Conservation (phyloP, 2,113 vertebrate species). For the Lutjanus erythropterus region DNA sequence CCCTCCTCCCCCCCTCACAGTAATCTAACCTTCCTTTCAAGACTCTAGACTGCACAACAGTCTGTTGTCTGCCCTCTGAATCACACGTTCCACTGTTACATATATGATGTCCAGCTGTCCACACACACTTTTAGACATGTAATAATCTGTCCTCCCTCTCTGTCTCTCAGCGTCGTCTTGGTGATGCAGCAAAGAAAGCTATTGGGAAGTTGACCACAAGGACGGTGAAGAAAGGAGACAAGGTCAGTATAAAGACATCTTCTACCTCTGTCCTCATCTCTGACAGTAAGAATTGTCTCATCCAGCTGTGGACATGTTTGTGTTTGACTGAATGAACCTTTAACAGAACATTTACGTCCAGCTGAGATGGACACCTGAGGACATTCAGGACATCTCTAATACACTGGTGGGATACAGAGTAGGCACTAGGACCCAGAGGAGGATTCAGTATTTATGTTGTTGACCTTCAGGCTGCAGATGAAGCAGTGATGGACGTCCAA, state of each 20-base stretch:
- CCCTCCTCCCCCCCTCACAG: background rate
- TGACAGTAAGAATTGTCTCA: too few relatives aligned
- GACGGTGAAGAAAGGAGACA: slow-evolving; percentile 97
- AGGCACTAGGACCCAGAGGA: background rate
- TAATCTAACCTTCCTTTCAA: slow-evolving; percentile 7
- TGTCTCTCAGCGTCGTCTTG: slow-evolving; percentile 90
- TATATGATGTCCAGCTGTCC: background rate
- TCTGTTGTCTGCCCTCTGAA: background rate
- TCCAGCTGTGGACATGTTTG: too few relatives aligned
- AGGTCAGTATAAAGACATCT: slow-evolving; percentile 85
- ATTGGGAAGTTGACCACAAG: slow-evolving; percentile 96
- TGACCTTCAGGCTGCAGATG: slow-evolving; percentile 10
- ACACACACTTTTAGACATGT: background rate
- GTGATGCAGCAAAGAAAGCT: slow-evolving; percentile 97
- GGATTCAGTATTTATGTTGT: background rate
- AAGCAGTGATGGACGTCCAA: background rate
- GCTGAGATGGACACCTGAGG: too few relatives aligned
- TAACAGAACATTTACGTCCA: too few relatives aligned
- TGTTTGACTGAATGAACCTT: too few relatives aligned
- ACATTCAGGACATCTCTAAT: too few relatives aligned
- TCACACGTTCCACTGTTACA: background rate
- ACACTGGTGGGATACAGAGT: background rate
- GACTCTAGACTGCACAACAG: background rate
- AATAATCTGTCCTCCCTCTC: background rate
- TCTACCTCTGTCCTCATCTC: background rate